Base-by-base conservation (phyloP, 1,140 invertebrate genomes). In the Vanessa tameamea region DNA sequence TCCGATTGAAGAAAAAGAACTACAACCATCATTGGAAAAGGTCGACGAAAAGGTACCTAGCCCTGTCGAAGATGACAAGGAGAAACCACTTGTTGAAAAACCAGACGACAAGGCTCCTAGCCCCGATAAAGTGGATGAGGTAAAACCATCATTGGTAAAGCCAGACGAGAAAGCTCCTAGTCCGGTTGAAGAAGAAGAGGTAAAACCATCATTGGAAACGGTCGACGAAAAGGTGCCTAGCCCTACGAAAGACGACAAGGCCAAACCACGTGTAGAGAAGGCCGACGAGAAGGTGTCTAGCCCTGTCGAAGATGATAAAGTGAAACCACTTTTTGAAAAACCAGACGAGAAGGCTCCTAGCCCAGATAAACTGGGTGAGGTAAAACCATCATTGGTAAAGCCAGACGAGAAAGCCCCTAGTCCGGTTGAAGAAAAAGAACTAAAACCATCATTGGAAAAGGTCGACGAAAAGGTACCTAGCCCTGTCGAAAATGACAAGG, bases 21-120 rank as follows among this genome's bases (percentile, higher is more conserved):
- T n/a, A n/a, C n/a, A n/a, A n/a, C n/a, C 20, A 20, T 20, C 3
- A 26, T 0, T 37, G 3, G 8, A 1, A 8, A 61, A 53, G 6
- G 43, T 43, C 37, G 50, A 65, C 16, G n/a, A 55, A 15, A 78
- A 77, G 59, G 57, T 12, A 23, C 63, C 65, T 16, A 75, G 63
- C n/a, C 70, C 67, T 20, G 48, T 50, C 1, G 13, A 50, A 7
- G 48, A n/a, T 14, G 15, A 50, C 13, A 50, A 13, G 48, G 14
- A n/a, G 3, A 50, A 14, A 50, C 15, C 1, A 6, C 6, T 2
- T 6, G 0, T 15, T 2, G 48, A 50, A 50, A 50, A 50, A 6
- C 3, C 6, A 14, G 48, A 50, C 0, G 48, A 50, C 4, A 50
- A 50, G 15, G 2, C 48, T 13, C 47, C 47, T 12, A 48, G 31